Percentiles rank a stretch among this genome's conserved stretches.
Conservation (phyloP, 2,113 vertebrate genomes). For the Alaudala cheleensis region DNA sequence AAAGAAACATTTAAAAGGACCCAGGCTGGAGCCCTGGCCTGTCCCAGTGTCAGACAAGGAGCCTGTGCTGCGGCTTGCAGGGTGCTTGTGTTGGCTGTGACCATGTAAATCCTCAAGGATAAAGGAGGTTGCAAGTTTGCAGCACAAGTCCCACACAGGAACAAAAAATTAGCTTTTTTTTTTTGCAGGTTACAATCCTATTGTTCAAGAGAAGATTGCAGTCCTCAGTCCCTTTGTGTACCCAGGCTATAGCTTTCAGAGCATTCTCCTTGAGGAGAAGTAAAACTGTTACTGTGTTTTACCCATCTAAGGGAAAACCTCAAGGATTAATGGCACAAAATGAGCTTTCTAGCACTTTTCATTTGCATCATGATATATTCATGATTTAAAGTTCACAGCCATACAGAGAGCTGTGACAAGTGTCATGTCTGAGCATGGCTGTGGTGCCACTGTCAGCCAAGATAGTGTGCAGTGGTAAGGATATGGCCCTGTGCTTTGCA, state of each 20-base stretch:
- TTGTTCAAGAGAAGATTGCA: background rate
- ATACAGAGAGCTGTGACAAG: conserved; percentile 1
- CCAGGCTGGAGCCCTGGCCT: background rate
- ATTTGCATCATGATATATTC: background rate
- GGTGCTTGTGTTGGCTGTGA: background rate
- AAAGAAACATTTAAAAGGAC: background rate
- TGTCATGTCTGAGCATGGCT: background rate
- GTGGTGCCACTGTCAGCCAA: background rate
- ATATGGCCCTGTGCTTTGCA: background rate
- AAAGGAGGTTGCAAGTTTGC: background rate
- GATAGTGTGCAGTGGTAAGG: background rate
- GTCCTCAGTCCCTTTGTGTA: background rate
- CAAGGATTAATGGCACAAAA: background rate
- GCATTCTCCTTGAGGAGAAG: background rate
- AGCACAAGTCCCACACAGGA: background rate
- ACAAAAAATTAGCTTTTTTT: background rate
- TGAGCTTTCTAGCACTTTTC: background rate
- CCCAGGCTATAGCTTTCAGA: background rate
- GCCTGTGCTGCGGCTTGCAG: background rate
- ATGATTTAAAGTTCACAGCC: conserved; percentile 5
- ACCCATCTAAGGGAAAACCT: background rate
- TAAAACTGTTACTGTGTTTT: background rate
- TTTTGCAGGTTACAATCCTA: background rate
- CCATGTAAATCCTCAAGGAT: background rate
- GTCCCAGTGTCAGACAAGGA: background rate